Base-by-base conservation (phyloP, 1,140 invertebrate genomes). In the Drosophila rufa region DNA sequence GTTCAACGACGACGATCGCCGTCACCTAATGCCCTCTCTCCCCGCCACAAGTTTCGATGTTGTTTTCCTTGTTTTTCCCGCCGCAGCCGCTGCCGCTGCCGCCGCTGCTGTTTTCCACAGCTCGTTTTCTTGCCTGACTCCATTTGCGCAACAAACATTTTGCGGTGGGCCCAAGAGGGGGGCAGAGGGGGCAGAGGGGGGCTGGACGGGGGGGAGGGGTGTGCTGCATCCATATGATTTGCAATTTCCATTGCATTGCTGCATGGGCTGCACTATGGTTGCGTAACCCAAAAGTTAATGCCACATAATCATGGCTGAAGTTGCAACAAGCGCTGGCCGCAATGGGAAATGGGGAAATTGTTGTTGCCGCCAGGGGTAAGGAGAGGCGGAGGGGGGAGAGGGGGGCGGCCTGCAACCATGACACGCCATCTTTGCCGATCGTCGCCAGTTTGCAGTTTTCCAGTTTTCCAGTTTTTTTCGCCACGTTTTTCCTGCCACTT, bases 1-100 rank as follows among this genome's bases (percentile, higher is more conserved):
- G 91, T 92, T 92, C 91, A 92, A 92, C 91, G 91, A 91, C 91
- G 91, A 92, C 85, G 91, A 92, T 92, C 91, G 87, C 73, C 81
- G 84, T 91, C 82, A 76, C 69, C 80, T 71, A 57, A 81, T 81
- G 70, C 61, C 68, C 60, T 59, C 46, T n/a, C 45, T n/a, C 45
- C 38, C 45, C 42, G 38, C 65, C 65, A 64, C 61, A 43, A 57
- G 30, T 46, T 73, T 68, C 74, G 67, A 60, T 80, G 59, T 73
- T 82, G 82, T 91, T 87, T 83, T 84, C 85, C 79, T 87, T 76
- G 75, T 87, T 87, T 77, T 70, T 36, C 33, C 30, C 30, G 30
- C 33, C 53, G 3, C 22, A 36, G 55, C 22, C 61, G 48, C 48
- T 33, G 55, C 75, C 17, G 58, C 48, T 47, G 30, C 30, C 30